phyloP scores from a whole-genome alignment of 2,888 invertebrate genomes.

The Nomada fucata region DNA sequence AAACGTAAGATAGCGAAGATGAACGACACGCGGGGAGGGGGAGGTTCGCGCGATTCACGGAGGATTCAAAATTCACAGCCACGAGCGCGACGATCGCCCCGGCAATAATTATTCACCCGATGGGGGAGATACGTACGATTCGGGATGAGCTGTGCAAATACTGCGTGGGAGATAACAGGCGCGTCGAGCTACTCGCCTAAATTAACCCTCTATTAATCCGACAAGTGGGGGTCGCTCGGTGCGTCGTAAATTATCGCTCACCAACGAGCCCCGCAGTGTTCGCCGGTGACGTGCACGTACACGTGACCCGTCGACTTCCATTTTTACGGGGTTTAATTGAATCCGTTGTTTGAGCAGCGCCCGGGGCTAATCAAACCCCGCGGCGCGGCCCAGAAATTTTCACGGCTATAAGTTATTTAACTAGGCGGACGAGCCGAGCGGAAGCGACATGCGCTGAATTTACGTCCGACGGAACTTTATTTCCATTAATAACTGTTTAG shows the following conservation, averaged over 20 bases:
- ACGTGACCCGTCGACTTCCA: conserved; percentile 60
- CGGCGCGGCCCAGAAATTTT: conserved; percentile 40
- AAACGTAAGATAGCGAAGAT: not conserved
- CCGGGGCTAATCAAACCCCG: conserved; percentile 46
- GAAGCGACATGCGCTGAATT: not conserved
- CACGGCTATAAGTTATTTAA: conserved; percentile 51
- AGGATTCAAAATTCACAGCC: conserved; percentile 75
- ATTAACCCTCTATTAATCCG: conserved; percentile 82
- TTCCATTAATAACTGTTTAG: no score
- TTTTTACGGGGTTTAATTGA: conserved; percentile 70
- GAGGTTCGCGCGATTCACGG: conserved; percentile 44
- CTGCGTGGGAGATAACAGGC: conserved; percentile 82
- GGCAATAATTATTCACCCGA: conserved; percentile 78
- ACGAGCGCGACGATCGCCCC: conserved; percentile 73
- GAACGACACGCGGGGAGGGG: conserved; percentile 7
- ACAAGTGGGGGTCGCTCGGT: conserved; percentile 70
- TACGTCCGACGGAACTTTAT: no score
- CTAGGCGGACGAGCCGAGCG: not conserved
- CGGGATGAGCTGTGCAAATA: conserved; percentile 81
- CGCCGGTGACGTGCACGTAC: conserved; percentile 54
- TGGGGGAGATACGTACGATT: conserved; percentile 75
- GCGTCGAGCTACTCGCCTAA: conserved; percentile 75
- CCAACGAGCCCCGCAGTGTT: conserved; percentile 49
- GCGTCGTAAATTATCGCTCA: conserved; percentile 76
- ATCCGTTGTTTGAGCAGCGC: conserved; percentile 62